A percentile compares a stretch with the other conserved stretches of the same genome.
phyloP scores from a whole-genome alignment of 2,888 invertebrate genomes.

The Prionchulus punctatus region DNA sequence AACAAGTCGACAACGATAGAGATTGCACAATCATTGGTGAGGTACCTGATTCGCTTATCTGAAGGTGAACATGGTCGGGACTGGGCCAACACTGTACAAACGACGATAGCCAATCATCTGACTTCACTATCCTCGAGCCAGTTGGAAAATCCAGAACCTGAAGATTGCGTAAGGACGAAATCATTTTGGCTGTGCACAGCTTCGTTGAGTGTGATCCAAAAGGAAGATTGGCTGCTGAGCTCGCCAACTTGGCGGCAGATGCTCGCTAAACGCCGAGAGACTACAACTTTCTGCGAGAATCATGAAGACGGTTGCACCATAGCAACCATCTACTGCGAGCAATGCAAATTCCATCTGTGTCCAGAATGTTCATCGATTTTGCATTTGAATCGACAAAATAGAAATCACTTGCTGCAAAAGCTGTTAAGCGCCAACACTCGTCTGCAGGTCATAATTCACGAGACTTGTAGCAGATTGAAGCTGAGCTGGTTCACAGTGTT shows the following conservation, averaged over 20 bases:
- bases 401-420: slow-evolving; percentile 61
- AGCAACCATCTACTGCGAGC: slow-evolving; percentile 76
- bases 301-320: slow-evolving; percentile 78
- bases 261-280: not conserved
- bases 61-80: slow-evolving; percentile 13
- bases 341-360: slow-evolving; percentile 63
- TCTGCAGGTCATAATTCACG: slow-evolving; percentile 10
- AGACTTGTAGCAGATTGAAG: slow-evolving; percentile 71
- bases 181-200: not conserved
- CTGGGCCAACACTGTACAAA: slow-evolving; percentile 19
- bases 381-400: slow-evolving; percentile 71
- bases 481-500: slow-evolving; percentile 82
- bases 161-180: not conserved
- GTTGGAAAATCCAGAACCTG: not conserved
- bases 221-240: slow-evolving; percentile 5
- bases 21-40: slow-evolving; percentile 16
- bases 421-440: slow-evolving; percentile 13
- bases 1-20: slow-evolving; percentile 20
- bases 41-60: slow-evolving; percentile 15
- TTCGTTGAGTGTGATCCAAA: not conserved
- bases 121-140: not conserved
- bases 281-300: slow-evolving; percentile 52
- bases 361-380: slow-evolving; percentile 87
- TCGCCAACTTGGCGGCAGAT: slow-evolving; percentile 1
- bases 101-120: slow-evolving; percentile 12